A percentile compares a stretch with the other conserved stretches of the same genome.
Evolutionary conservation across 2,888 invertebrate species (phyloP).

Genomic region (Tholera decimalis): DNA sequence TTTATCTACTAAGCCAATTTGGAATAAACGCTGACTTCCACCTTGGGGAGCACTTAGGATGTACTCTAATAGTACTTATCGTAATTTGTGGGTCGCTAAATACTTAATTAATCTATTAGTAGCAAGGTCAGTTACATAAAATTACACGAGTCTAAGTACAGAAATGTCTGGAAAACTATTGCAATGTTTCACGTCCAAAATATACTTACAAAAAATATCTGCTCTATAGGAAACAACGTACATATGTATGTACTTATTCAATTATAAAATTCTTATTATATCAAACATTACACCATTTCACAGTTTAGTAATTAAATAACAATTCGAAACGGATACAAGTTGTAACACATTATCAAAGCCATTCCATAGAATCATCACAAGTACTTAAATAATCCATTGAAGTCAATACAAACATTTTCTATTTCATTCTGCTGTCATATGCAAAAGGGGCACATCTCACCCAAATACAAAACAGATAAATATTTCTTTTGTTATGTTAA

Average conservation of each 20-base stretch:
- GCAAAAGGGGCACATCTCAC: background rate
- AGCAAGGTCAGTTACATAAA: background rate
- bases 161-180: background rate
- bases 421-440: conserved; percentile 31
- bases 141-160: background rate
- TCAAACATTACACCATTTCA: conserved; percentile 11
- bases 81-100: conserved; percentile 27
- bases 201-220: background rate
- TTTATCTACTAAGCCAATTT: conserved; percentile 40
- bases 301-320: conserved; percentile 16
- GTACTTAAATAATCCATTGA: conserved; percentile 30
- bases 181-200: background rate
- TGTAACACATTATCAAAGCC: conserved; percentile 1
- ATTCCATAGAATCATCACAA: conserved; percentile 12
- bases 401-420: conserved; percentile 50
- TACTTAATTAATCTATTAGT: conserved; percentile 34
- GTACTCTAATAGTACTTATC: conserved; percentile 39
- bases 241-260: background rate
- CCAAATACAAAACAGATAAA: background rate
- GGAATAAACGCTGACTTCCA: conserved; percentile 31
- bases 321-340: background rate
- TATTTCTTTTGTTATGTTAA: too few species aligned
- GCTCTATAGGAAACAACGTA: background rate
- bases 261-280: too few species aligned
- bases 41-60: conserved; percentile 1